Conservation (phyloP, 35 echinoderm and acorn worm species). For the Apostichopus japonicus region DNA sequence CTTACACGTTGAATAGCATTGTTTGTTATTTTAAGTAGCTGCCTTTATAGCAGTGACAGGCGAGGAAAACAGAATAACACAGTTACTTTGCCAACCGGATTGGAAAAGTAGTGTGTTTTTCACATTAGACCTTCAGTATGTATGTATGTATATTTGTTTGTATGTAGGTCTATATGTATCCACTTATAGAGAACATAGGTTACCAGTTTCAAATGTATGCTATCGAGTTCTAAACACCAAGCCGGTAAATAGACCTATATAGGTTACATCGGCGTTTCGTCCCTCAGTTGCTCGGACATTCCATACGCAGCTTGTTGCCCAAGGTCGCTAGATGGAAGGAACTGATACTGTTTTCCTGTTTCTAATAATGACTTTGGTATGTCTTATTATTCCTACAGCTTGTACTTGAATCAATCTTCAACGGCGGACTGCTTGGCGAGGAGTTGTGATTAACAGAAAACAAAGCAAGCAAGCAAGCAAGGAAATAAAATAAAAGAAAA, state of each 20-base stretch:
- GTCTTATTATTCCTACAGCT: not conserved
- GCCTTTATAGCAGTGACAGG: not conserved
- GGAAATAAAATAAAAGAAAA: too few species aligned
- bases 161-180: not conserved
- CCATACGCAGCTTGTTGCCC: not conserved
- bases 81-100: too few species aligned
- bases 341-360: not conserved
- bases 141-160: not conserved
- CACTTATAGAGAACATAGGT: too few species aligned
- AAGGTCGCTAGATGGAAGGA: not conserved
- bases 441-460: too few species aligned
- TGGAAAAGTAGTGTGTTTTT: too few species aligned
- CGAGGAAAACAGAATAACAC: not conserved
- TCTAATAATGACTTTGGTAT: slow-evolving; percentile 1
- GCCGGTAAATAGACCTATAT: not conserved
- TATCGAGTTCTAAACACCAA: too few species aligned
- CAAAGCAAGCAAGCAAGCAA: too few species aligned
- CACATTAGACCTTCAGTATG: not conserved
- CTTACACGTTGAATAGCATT: not conserved
- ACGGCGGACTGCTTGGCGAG: too few species aligned
- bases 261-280: not conserved
- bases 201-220: too few species aligned
- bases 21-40: not conserved
- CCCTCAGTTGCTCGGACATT: not conserved
- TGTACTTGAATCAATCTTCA: too few species aligned